Evolutionary conservation across 2,888 invertebrate species (phyloP).

Genomic region (Dysmachus trigonus): DNA sequence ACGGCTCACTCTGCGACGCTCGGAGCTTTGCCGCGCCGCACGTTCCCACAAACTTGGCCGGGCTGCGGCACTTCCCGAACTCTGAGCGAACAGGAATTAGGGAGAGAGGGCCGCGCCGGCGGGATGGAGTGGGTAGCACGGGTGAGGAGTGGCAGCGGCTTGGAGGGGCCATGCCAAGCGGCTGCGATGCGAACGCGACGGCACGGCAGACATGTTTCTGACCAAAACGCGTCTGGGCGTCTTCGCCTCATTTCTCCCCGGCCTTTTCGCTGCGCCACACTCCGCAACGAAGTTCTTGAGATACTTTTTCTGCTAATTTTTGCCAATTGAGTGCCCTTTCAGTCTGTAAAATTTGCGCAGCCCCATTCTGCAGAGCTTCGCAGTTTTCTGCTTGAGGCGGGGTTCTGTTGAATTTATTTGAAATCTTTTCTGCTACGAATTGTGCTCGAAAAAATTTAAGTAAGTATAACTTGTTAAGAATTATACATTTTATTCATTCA

Average conservation of each 20-base stretch:
- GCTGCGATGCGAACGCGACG: background rate
- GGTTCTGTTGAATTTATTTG: too few species aligned
- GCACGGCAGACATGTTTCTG: constrained; percentile 10
- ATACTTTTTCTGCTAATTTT: background rate
- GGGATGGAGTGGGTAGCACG: background rate
- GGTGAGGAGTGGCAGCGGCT: background rate
- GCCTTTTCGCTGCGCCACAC: background rate
- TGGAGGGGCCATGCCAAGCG: background rate
- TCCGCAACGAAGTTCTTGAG: background rate
- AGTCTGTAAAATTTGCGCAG: background rate
- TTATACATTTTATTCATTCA: too few species aligned
- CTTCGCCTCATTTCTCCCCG: background rate
- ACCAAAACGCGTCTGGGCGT: constrained; percentile 41
- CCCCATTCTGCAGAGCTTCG: too few species aligned
- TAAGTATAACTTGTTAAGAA: too few species aligned
- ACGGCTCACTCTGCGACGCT: constrained; percentile 11
- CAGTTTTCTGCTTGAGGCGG: too few species aligned
- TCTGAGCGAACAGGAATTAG: background rate
- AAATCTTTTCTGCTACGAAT: too few species aligned
- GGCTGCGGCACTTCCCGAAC: background rate
- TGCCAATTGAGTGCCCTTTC: background rate
- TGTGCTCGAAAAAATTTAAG: too few species aligned
- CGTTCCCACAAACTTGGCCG: constrained; percentile 8
- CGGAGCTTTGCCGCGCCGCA: constrained; percentile 6
- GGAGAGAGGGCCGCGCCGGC: background rate